Evolutionary conservation across 2,797 vertebrate species (phyloP).

Genomic region (Cirrhinus molitorella): DNA sequence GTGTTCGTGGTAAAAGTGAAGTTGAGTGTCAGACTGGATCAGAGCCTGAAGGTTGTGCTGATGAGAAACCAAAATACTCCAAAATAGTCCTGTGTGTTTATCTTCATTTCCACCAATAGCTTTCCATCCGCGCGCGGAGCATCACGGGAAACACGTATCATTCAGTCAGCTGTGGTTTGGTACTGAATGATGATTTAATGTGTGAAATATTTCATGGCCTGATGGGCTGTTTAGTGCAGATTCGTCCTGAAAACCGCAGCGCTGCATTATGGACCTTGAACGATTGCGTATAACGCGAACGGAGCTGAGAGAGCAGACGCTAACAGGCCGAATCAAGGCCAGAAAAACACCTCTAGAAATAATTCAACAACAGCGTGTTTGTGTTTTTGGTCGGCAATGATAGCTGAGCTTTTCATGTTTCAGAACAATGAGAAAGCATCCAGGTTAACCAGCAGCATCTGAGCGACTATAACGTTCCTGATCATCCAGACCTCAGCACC

Average conservation of each 20-base stretch:
- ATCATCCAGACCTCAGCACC: no score
- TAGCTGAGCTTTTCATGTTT: no score
- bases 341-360: background rate
- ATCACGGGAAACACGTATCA: conserved; percentile 22
- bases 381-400: no score
- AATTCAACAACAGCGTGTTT: background rate
- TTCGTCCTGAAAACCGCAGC: background rate
- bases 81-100: background rate
- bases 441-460: no score
- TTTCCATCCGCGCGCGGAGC: background rate
- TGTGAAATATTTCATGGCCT: conserved; percentile 7
- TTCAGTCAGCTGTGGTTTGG: background rate
- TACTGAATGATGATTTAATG: conserved; percentile 23
- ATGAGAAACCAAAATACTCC: background rate
- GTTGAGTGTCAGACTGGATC: background rate
- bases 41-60: background rate
- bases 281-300: background rate
- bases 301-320: background rate
- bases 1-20: no score
- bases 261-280: background rate
- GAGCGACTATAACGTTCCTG: no score
- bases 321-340: background rate
- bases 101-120: background rate
- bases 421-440: background rate
- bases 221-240: conserved; percentile 10